Evolutionary conservation across 2,888 invertebrate genomes (phyloP), one percentile per base, ranked within the genome.

Genomic region (Xestia c-nigrum): DNA sequence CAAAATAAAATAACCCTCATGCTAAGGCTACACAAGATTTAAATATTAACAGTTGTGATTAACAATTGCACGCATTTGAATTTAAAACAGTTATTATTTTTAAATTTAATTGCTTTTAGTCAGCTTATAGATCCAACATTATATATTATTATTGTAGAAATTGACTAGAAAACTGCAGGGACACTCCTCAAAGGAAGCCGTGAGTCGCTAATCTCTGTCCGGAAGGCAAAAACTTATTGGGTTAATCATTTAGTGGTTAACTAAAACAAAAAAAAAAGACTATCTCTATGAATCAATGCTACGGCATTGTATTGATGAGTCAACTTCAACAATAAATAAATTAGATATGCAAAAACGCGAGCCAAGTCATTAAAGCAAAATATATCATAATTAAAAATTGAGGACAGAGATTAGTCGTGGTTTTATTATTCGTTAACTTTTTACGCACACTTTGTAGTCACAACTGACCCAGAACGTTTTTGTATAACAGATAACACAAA

Each of bases 141-240:
- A 64, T 10, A 64, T 63, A 76, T 72, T 83, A 72, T 78, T 83
- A 82, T 83, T 89, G 80, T 84, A 83, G 76, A 84, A 86, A 85
- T 88, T 90, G 90, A 90, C 90, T 90, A 90, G 90, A 90, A 87
- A 89, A 83, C 67, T 88, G 82, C 78, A 78, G 72, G 78, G 71
- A 72, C 70, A 72, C 71, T 86, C 68, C 74, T 74, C 40, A 61
- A 16, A 24, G 59, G 59, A 76, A 69, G 67, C 50, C 21, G n/a
- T 19, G 38, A 63, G 67, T 63, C 52, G 72, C 64, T 72, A 19
- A 57, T 67, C 63, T 80, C 74, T 75, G 64, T 59, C 64, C 40
- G 38, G n/a, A 31, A 3, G 66, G 47, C n/a, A 50, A 10, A 16
- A 64, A 72, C 12, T 31, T n/a, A n/a, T 40, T 5, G 6, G 40